A percentile compares a stretch with the other conserved stretches of the same genome.
Conservation (phyloP, 1,140 invertebrate species). For the Oreohelix idahoensis region DNA sequence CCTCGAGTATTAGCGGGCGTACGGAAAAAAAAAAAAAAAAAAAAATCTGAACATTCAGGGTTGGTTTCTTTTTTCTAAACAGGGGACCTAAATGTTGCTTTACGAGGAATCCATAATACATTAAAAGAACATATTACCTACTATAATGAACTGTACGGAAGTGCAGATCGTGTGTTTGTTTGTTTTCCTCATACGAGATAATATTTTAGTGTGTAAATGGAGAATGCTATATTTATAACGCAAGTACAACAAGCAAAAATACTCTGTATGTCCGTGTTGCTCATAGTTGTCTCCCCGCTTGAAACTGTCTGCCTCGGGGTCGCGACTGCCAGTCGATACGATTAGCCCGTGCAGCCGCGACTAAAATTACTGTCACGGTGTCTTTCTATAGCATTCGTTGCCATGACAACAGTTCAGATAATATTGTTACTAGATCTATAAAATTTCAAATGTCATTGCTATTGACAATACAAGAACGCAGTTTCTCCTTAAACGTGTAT, state of each 20-base stretch:
- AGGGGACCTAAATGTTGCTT: no score
- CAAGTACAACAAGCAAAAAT: neutral
- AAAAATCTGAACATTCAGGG: no score
- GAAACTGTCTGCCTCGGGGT: neutral
- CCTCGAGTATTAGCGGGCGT: no score
- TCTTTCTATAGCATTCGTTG: neutral
- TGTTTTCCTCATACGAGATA: neutral
- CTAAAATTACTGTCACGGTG: neutral
- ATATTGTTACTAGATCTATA: neutral
- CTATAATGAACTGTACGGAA: no score
- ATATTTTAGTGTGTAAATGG: neutral
- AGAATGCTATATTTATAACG: neutral
- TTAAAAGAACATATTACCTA: no score
- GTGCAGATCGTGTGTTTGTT: neutral
- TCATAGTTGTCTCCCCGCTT: neutral
- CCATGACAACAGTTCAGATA: slow-evolving; percentile 7
- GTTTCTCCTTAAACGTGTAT: no score
- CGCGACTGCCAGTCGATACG: neutral
- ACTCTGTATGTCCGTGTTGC: neutral
- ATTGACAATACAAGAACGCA: neutral
- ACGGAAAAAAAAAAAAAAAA: no score
- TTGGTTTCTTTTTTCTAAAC: no score
- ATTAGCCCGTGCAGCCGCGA: neutral
- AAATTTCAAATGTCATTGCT: neutral
- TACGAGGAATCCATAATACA: no score